A percentile compares a stretch with the other conserved stretches of the same genome.
Conservation (phyloP, 2,113 vertebrate species). For the Chionomys nivalis region DNA sequence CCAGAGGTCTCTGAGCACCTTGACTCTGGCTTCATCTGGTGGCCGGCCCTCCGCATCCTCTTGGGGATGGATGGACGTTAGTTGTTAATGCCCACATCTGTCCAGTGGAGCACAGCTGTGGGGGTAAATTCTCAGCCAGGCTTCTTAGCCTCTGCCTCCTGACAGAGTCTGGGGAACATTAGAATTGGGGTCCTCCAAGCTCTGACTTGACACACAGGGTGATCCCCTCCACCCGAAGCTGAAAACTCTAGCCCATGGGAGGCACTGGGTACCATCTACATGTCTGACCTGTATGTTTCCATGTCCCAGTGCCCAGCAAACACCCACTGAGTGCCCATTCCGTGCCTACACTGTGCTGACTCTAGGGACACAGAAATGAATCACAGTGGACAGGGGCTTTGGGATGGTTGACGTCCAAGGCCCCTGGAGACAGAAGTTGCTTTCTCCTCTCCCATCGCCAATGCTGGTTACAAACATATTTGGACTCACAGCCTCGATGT, state of each 20-base stretch:
- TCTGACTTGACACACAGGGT: neutral
- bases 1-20: neutral
- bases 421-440: neutral
- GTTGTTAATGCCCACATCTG: neutral
- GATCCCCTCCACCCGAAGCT: rapidly evolving
- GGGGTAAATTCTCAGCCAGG: neutral
- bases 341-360: neutral
- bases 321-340: rapidly evolving
- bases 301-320: rapidly evolving
- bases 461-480: neutral
- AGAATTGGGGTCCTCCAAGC: neutral
- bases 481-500: slow-evolving; percentile 42
- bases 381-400: rapidly evolving
- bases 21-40: neutral
- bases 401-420: neutral
- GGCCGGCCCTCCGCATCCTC: neutral
- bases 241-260: neutral
- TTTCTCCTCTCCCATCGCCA: neutral
- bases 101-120: neutral
- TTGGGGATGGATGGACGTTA: neutral
- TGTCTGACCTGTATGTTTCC: neutral
- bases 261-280: rapidly evolving
- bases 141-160: neutral
- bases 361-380: neutral
- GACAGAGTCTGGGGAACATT: neutral